Conservation (phyloP, 1,140 invertebrate species). For the Trichoplusia ni region DNA sequence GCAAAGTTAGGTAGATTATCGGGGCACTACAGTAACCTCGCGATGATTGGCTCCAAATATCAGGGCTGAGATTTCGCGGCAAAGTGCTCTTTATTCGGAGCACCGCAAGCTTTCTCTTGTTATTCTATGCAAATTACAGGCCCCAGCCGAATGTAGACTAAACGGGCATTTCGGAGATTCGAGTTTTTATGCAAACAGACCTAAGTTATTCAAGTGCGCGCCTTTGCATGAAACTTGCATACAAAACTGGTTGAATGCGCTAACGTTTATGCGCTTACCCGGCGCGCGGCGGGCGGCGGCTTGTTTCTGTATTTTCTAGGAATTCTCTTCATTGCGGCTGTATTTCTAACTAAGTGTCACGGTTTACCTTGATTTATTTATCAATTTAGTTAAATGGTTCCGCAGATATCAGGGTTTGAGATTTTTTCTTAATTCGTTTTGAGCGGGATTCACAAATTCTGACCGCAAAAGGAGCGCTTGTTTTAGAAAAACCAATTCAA, state of each 20-base stretch:
- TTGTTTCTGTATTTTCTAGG: slow-evolving; percentile 24
- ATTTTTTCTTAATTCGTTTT: not conserved
- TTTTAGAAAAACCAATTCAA: slow-evolving; percentile 21
- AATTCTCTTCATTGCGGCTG: not conserved
- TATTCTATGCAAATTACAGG: slow-evolving; percentile 77
- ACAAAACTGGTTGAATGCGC: slow-evolving; percentile 63
- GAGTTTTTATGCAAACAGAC: slow-evolving; percentile 76
- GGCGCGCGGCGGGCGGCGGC: slow-evolving; percentile 1
- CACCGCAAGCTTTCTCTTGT: slow-evolving; percentile 61
- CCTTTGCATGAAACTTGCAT: slow-evolving; percentile 72
- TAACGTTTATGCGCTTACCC: slow-evolving; percentile 51
- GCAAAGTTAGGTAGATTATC: slow-evolving; percentile 28
- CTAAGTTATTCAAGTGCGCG: slow-evolving; percentile 75
- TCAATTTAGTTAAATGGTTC: slow-evolving; percentile 21
- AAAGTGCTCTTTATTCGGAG: slow-evolving; percentile 54
- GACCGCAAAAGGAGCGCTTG: not conserved
- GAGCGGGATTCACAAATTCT: not conserved
- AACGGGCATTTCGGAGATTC: slow-evolving; percentile 69
- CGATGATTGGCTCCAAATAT: slow-evolving; percentile 61
- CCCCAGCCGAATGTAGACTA: slow-evolving; percentile 59
- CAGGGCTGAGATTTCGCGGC: slow-evolving; percentile 51
- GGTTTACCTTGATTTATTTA: slow-evolving; percentile 23
- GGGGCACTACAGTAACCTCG: slow-evolving; percentile 18
- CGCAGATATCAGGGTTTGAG: not conserved
- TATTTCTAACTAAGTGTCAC: slow-evolving; percentile 27